Percentiles rank a stretch among this genome's conserved stretches.
phyloP scores from a whole-genome alignment of 2,113 vertebrate genomes.

The Nothoprocta perdicaria region DNA sequence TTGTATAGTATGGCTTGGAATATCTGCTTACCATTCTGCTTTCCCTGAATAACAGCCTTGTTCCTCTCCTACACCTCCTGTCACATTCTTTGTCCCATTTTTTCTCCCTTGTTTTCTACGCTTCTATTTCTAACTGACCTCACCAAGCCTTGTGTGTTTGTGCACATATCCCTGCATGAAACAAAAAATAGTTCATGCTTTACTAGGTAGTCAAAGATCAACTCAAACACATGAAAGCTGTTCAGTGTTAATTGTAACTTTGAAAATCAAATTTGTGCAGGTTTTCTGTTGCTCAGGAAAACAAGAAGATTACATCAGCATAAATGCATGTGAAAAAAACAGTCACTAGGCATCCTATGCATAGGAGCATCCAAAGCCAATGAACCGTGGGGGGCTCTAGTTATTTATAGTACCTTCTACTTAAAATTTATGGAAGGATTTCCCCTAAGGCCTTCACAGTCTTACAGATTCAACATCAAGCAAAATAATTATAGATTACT shows the following conservation, averaged over 20 bases:
- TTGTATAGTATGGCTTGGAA: background rate
- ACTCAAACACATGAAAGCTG: background rate
- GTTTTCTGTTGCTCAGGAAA: background rate
- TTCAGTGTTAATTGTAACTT: background rate
- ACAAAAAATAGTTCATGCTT: background rate
- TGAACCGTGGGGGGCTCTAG: slow-evolving; percentile 54
- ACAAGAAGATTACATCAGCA: background rate
- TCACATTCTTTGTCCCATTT: background rate
- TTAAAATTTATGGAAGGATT: slow-evolving; percentile 62
- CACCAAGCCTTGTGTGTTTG: background rate
- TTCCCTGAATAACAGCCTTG: background rate
- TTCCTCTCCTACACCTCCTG: background rate
- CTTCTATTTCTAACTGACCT: background rate
- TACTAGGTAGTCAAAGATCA: background rate
- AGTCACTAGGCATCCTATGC: slow-evolving; percentile 39
- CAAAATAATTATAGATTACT: slow-evolving; percentile 26
- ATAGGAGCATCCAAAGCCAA: slow-evolving; percentile 52
- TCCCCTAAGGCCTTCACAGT: slow-evolving; percentile 49
- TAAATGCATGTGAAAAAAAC: slow-evolving; percentile 32
- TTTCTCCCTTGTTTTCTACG: background rate
- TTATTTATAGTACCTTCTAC: slow-evolving; percentile 46
- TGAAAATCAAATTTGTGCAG: background rate
- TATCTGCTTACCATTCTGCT: background rate
- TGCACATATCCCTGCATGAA: background rate
- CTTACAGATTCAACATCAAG: slow-evolving; percentile 51